phyloP scores from a whole-genome alignment of 64 coral and sea anemone species.

The Anthopleura sola region DNA sequence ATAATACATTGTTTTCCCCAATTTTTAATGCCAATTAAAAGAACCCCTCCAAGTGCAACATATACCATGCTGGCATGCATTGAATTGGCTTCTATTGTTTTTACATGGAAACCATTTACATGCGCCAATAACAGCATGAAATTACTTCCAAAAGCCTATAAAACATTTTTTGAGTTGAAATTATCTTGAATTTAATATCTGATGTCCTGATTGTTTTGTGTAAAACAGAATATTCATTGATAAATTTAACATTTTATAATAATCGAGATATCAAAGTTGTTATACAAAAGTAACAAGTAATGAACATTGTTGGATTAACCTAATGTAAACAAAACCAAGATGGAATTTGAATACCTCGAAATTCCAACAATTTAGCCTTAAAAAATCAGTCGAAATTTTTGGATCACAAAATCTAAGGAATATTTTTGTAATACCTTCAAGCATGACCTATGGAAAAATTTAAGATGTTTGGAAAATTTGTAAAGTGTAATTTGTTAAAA shows the following conservation, averaged over 20 bases:
- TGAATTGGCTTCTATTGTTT: neutral
- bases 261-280: too few relatives aligned
- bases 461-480: too few relatives aligned
- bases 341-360: neutral
- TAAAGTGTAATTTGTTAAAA: too few relatives aligned
- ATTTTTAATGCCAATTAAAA: too few relatives aligned
- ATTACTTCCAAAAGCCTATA: neutral
- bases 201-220: too few relatives aligned
- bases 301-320: neutral
- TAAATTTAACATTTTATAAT: too few relatives aligned
- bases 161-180: too few relatives aligned
- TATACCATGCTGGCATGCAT: neutral
- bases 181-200: too few relatives aligned
- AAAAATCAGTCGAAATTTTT: neutral
- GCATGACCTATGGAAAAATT: too few relatives aligned
- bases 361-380: neutral
- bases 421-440: neutral
- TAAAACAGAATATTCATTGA: too few relatives aligned
- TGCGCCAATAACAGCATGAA: neutral
- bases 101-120: neutral
- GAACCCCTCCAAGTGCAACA: neutral
- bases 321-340: slow-evolving; percentile 8
- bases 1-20: too few relatives aligned
- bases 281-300: neutral
- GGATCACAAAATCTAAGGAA: neutral